Evolutionary conservation across 2,888 invertebrate genomes (phyloP).

Genomic region (Hypercompe scribonia): DNA sequence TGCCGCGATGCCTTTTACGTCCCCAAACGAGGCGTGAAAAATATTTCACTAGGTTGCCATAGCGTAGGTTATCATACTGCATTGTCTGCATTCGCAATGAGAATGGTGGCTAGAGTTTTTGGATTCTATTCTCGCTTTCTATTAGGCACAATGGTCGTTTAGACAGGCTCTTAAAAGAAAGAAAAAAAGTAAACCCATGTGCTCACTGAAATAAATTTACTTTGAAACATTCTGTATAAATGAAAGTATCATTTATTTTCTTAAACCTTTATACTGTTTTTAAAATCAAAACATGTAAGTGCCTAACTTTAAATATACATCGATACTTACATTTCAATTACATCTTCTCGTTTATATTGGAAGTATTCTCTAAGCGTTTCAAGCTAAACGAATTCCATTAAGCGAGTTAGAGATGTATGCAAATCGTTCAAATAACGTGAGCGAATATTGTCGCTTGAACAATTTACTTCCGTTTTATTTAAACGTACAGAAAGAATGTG

Average conservation of each 20-base stretch:
- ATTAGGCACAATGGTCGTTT: too few relatives aligned
- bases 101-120: too few relatives aligned
- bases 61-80: too few relatives aligned
- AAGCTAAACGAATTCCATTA: not conserved
- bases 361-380: not conserved
- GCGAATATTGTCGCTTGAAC: not conserved
- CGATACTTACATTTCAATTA: not conserved
- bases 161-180: too few relatives aligned
- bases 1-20: too few relatives aligned
- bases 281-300: too few relatives aligned
- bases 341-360: not conserved
- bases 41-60: too few relatives aligned
- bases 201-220: not conserved
- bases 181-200: not conserved
- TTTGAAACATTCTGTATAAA: not conserved
- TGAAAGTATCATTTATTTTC: not conserved
- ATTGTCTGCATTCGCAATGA: too few relatives aligned
- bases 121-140: too few relatives aligned
- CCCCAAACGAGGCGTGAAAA: too few relatives aligned
- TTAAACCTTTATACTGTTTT: not conserved
- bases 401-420: not conserved
- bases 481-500: not conserved
- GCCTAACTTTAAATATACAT: not conserved
- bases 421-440: not conserved
- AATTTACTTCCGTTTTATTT: not conserved